Percentiles rank a stretch among this genome's conserved stretches.
These are phyloP conservation scores for Lichenostomus cassidix DNA, from an alignment of 2,113 vertebrate genomes.

Conservation along the genomic window DNA sequence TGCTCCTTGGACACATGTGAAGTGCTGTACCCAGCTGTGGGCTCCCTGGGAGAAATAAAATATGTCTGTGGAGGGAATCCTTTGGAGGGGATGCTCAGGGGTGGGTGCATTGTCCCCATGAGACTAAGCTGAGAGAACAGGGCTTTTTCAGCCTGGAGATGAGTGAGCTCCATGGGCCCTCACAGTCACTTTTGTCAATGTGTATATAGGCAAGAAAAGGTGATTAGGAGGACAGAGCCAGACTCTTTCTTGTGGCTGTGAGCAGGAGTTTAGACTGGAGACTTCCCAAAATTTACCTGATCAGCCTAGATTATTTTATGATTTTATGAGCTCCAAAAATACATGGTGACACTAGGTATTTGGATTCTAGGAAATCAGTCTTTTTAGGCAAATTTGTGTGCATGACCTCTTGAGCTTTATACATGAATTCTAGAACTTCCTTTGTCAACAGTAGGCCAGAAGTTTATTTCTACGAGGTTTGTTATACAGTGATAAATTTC, in stretches of 20 bases:
- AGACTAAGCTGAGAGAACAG: background rate
- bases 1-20: fast-evolving
- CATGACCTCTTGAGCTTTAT: background rate
- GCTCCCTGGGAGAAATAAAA: background rate
- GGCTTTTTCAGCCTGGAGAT: background rate
- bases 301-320: background rate
- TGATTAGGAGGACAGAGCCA: background rate
- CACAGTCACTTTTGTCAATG: fast-evolving
- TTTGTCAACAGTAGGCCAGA: background rate
- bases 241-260: background rate
- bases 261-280: background rate
- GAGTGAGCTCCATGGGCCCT: background rate
- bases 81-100: background rate
- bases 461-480: background rate
- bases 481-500: background rate
- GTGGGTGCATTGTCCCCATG: background rate
- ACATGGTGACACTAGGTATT: too few relatives aligned
- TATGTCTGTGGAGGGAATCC: background rate
- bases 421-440: background rate
- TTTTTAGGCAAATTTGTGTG: background rate
- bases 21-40: background rate
- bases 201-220: background rate
- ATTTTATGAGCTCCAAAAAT: background rate
- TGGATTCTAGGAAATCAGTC: background rate
- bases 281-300: background rate